These are phyloP conservation scores for Acrossocheilus wenchowensis DNA, from an alignment of 2,797 vertebrate species.

Conservation along the genomic window DNA sequence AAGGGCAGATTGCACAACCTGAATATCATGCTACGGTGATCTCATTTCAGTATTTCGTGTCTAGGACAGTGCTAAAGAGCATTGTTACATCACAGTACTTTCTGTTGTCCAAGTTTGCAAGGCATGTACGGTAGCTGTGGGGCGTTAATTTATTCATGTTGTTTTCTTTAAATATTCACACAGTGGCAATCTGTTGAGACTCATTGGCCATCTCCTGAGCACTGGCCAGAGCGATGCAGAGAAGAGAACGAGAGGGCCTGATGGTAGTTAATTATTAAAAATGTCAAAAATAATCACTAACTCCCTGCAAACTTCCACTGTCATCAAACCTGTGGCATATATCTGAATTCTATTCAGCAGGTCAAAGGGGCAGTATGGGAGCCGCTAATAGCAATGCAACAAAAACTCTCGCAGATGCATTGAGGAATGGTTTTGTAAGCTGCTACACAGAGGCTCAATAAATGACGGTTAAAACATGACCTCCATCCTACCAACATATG, in stretches of 20 bases:
- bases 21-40: slow-evolving; percentile 4
- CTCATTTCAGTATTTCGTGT: slow-evolving; percentile 32
- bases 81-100: slow-evolving; percentile 58
- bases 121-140: slow-evolving; percentile 63
- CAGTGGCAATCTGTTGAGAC: slow-evolving; percentile 65
- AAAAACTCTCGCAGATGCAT: slow-evolving; percentile 10
- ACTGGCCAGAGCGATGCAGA: slow-evolving; percentile 50
- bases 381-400: slow-evolving; percentile 35
- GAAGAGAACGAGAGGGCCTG: slow-evolving; percentile 48
- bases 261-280: slow-evolving; percentile 64
- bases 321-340: slow-evolving; percentile 37
- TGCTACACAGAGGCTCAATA: slow-evolving; percentile 30
- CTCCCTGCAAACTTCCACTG: slow-evolving; percentile 26
- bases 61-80: slow-evolving; percentile 1
- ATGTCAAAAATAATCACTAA: slow-evolving; percentile 62
- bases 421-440: slow-evolving; percentile 45
- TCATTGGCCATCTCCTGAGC: slow-evolving; percentile 58
- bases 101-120: slow-evolving; percentile 54
- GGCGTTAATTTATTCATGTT: slow-evolving; percentile 70
- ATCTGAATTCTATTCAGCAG: slow-evolving; percentile 16
- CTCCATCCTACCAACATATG: slow-evolving; percentile 53
- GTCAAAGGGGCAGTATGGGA: slow-evolving; percentile 8
- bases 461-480: slow-evolving; percentile 55
- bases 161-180: slow-evolving; percentile 73
- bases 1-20: slow-evolving; percentile 13